phyloP scores from a whole-genome alignment of 2,888 invertebrate species.

The Epistrophe eligans region DNA sequence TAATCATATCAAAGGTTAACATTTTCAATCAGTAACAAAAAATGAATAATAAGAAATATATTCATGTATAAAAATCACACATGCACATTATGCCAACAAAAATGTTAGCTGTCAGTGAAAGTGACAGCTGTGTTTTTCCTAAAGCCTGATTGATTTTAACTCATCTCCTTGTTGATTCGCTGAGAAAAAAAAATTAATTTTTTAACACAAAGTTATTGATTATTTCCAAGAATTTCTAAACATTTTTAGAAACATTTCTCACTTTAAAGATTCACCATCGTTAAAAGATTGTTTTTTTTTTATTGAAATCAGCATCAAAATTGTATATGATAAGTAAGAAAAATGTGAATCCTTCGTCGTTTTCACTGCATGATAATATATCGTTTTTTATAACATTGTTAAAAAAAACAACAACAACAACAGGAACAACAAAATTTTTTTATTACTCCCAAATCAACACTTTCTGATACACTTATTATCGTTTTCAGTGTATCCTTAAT shows the following conservation, averaged over 20 bases:
- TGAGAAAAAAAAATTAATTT: neutral
- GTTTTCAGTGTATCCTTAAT: constrained; percentile 19
- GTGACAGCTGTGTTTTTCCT: neutral
- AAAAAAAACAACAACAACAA: neutral
- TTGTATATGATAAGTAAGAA: neutral
- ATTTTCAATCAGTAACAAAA: too few relatives aligned
- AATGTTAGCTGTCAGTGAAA: neutral
- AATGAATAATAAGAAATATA: too few relatives aligned
- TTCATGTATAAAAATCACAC: neutral
- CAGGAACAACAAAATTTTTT: neutral
- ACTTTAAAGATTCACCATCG: neutral
- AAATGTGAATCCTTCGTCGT: neutral
- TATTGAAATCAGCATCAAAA: neutral
- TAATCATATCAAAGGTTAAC: too few relatives aligned
- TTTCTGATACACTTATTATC: constrained; percentile 15
- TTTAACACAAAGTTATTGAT: neutral
- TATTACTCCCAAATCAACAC: constrained; percentile 27
- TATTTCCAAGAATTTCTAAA: neutral
- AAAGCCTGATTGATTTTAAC: neutral
- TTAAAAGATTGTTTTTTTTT: neutral
- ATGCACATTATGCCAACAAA: neutral
- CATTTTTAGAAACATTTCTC: neutral
- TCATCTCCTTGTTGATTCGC: neutral
- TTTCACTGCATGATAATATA: neutral
- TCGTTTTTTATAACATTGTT: neutral